These are phyloP conservation scores for Aquatica leii DNA, from an alignment of 2,888 invertebrate species.

Conservation along the genomic window DNA sequence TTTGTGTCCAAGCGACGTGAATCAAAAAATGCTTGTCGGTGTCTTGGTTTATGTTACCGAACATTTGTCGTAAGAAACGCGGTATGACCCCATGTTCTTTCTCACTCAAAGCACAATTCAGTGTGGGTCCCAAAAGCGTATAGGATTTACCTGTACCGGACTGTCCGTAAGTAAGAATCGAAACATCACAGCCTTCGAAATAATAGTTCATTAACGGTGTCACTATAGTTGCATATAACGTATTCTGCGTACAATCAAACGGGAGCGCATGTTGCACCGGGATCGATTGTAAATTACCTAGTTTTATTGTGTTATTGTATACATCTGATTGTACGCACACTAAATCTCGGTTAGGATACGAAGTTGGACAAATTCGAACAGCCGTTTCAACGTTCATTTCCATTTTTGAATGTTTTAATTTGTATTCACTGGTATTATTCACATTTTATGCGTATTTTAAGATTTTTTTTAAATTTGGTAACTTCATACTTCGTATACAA, in stretches of 20 bases:
- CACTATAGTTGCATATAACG: slow-evolving; percentile 71
- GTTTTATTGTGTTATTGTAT: slow-evolving; percentile 67
- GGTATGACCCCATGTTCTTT: slow-evolving; percentile 77
- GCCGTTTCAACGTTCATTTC: slow-evolving; percentile 79
- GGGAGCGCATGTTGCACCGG: slow-evolving; percentile 67
- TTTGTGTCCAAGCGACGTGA: slow-evolving; percentile 78
- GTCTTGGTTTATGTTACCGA: slow-evolving; percentile 70
- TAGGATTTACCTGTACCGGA: slow-evolving; percentile 74
- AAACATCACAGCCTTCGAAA: slow-evolving; percentile 79
- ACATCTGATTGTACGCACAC: slow-evolving; percentile 69
- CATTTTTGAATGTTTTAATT: too few species aligned
- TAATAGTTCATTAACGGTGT: slow-evolving; percentile 73
- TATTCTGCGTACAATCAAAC: slow-evolving; percentile 69
- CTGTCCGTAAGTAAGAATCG: slow-evolving; percentile 75
- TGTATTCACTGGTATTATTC: too few species aligned
- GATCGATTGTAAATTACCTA: slow-evolving; percentile 67
- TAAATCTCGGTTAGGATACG: slow-evolving; percentile 63
- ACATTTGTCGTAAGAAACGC: slow-evolving; percentile 75
- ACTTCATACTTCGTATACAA: too few species aligned
- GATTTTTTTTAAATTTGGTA: too few species aligned
- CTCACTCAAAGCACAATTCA: slow-evolving; percentile 69
- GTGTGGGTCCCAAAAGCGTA: slow-evolving; percentile 75
- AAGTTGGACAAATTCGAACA: slow-evolving; percentile 71
- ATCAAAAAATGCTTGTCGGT: slow-evolving; percentile 71
- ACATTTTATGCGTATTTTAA: too few species aligned